Conservation (phyloP, 2,113 vertebrate genomes). For the Grantiella picta region DNA sequence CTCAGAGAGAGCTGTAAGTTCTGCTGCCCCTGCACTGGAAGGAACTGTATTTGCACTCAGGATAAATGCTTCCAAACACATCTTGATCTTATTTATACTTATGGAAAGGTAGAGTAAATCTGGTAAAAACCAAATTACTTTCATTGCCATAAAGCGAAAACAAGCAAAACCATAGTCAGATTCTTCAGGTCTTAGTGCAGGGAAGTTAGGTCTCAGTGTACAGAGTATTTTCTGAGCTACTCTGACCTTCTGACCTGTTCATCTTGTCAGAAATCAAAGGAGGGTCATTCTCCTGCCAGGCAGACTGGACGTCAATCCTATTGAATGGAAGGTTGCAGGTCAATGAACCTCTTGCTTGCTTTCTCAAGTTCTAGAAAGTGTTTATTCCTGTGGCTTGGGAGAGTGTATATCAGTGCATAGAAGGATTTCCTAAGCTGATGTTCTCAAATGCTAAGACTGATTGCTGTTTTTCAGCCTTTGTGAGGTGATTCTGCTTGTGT, state of each 20-base stretch:
- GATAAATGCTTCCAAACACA: not conserved
- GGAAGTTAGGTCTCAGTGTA: not conserved
- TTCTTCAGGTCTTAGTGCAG: not conserved
- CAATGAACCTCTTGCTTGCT: not conserved
- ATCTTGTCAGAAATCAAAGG: not conserved
- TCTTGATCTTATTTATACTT: not conserved
- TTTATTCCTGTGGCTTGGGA: not conserved
- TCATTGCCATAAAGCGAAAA: not conserved
- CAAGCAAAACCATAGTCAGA: not conserved
- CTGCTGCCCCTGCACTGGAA: not conserved
- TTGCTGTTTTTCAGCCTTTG: not conserved
- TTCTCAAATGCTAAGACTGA: not conserved
- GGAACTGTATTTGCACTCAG: not conserved
- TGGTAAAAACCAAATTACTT: not conserved
- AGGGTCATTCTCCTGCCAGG: not conserved
- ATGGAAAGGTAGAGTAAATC: not conserved
- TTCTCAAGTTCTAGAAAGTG: not conserved
- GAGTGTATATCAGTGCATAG: not conserved
- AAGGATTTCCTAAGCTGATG: not conserved
- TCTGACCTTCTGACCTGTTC: not conserved
- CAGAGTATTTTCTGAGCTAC: not conserved
- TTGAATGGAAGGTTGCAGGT: not conserved
- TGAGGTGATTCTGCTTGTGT: not conserved
- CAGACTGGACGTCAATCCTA: accelerated
- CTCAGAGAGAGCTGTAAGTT: not conserved